Conservation (phyloP, 2,113 vertebrate species). For the Vanacampus margaritifer region DNA sequence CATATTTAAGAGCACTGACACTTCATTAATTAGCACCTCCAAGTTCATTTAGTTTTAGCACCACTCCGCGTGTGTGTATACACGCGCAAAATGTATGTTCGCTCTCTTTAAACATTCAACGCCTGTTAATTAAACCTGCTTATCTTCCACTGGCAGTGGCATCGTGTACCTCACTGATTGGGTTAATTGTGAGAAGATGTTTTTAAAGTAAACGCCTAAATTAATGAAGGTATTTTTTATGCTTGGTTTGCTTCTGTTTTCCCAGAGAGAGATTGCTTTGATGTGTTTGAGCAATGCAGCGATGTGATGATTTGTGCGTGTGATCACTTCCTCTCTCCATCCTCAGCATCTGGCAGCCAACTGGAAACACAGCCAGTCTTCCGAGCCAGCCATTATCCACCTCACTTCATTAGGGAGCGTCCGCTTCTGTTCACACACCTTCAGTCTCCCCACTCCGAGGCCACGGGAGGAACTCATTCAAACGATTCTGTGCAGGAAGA, state of each 20-base stretch:
- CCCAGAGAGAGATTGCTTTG: constrained; percentile 71
- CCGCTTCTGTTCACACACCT: constrained; percentile 61
- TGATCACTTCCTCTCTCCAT: constrained; percentile 84
- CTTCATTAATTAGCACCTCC: constrained; percentile 96
- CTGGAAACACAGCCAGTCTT: constrained; percentile 97
- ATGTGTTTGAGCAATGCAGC: constrained; percentile 70
- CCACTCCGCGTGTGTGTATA: constrained; percentile 61
- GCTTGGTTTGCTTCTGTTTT: constrained; percentile 87
- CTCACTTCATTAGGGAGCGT: constrained; percentile 98
- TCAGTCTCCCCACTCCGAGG: constrained; percentile 84
- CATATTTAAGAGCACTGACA: constrained; percentile 90
- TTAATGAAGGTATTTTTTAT: constrained; percentile 99
- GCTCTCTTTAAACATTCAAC: constrained; percentile 85
- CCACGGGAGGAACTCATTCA: constrained; percentile 88
- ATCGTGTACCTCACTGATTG: constrained; percentile 98
- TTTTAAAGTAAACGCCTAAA: constrained; percentile 98
- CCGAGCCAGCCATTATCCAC: constrained; percentile 98
- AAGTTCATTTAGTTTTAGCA: constrained; percentile 94
- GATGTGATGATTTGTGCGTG: constrained; percentile 61
- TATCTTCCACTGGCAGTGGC: constrained; percentile 98
- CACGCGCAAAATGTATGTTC: constrained; percentile 67
- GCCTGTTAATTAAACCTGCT: constrained; percentile 99
- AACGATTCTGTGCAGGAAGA: constrained; percentile 98
- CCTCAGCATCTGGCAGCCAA: constrained; percentile 97
- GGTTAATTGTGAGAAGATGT: constrained; percentile 99